A percentile compares a stretch with the other conserved stretches of the same genome.
phyloP scores from a whole-genome alignment of 1,140 invertebrate species.

The Lamellibrachia luymesi region DNA sequence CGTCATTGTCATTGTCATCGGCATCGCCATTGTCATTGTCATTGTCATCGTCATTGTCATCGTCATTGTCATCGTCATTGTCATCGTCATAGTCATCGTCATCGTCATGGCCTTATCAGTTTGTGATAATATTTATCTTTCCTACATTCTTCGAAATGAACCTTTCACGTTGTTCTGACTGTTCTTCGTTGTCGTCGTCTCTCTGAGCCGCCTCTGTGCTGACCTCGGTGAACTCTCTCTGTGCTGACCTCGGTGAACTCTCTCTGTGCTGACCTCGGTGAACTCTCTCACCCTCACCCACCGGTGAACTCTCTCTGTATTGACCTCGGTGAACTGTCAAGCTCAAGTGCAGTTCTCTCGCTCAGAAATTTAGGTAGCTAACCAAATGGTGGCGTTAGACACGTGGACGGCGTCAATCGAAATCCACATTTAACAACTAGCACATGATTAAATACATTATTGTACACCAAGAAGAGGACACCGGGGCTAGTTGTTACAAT shows the following conservation, averaged over 20 bases:
- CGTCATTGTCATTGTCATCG: not conserved
- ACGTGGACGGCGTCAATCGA: not conserved
- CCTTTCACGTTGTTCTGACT: not conserved
- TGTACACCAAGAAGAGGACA: not conserved
- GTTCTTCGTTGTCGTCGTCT: not conserved
- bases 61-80: not conserved
- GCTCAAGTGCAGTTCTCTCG: no score
- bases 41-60: not conserved
- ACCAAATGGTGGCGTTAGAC: not conserved
- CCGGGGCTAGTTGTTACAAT: no score
- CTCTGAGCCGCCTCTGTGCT: not conserved
- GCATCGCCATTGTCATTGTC: no score
- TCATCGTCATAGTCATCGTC: not conserved
- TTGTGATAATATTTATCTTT: not conserved
- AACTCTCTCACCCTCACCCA: not conserved
- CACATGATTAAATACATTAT: not conserved
- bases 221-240: not conserved
- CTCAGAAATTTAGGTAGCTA: not conserved
- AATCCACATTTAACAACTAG: not conserved
- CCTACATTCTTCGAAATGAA: not conserved
- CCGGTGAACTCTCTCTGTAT: not conserved
- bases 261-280: not conserved
- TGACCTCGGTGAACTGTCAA: not conserved
- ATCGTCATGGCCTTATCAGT: no score
- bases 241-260: no score